Conservation (phyloP, 2,888 invertebrate genomes). For the Thalpophila matura region DNA sequence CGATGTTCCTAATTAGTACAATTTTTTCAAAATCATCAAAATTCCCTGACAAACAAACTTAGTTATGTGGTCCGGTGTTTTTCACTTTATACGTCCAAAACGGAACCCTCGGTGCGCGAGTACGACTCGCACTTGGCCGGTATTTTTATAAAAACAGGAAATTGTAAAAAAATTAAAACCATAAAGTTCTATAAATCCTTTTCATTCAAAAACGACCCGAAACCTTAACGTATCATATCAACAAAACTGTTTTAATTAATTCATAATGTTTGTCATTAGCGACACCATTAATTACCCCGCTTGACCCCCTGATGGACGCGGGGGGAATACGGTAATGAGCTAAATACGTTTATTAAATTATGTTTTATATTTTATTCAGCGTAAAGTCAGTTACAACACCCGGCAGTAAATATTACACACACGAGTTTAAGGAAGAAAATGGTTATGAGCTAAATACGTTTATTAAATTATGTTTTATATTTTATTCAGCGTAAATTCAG, state of each 20-base stretch:
- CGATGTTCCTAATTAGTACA: too few species aligned
- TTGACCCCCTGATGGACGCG: constrained; percentile 37
- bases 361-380: constrained; percentile 53
- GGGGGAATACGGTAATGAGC: constrained; percentile 3
- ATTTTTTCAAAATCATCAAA: too few species aligned
- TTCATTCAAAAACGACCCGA: not conserved
- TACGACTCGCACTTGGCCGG: too few species aligned
- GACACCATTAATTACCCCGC: constrained; percentile 44
- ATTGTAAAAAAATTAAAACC: not conserved
- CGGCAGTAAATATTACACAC: too few species aligned
- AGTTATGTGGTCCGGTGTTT: too few species aligned
- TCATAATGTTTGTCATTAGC: constrained; percentile 52
- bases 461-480: constrained; percentile 38
- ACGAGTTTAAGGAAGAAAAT: not conserved
- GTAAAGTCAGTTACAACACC: not conserved
- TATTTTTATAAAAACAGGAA: too few species aligned
- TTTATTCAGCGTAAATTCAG: constrained; percentile 40
- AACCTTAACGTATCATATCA: constrained; percentile 19
- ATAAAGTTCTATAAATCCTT: not conserved
- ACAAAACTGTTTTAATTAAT: constrained; percentile 48
- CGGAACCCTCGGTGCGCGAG: too few species aligned
- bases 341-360: constrained; percentile 31
- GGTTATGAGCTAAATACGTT: constrained; percentile 27
- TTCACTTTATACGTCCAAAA: too few species aligned
- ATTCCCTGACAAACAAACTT: too few species aligned